Base-by-base conservation (phyloP, 2,888 invertebrate species). In the Lymantria monacha region DNA sequence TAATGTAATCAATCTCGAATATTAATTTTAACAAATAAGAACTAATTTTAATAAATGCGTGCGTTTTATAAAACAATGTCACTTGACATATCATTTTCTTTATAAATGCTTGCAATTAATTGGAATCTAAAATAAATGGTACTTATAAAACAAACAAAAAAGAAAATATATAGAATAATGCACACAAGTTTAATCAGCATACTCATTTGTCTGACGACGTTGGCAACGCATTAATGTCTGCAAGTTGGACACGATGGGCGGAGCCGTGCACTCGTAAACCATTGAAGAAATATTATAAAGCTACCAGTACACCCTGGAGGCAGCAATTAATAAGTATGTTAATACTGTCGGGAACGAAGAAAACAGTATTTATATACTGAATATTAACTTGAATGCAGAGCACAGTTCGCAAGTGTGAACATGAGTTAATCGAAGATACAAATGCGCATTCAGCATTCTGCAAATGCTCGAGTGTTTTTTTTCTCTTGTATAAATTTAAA, bases 321-420 rank as follows among this genome's bases (percentile, higher is more conserved):
- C 85, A 76, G 69, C 79, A 80, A 85, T 87, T 87, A 87, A 87
- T 88, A 86, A 85, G 83, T 83, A 84, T 85, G 85, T 86, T 87
- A 87, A 86, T 88, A 81, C 61, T 66, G 59, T 59, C 59, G 60
- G 58, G 70, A 70, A 68, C 64, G 69, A 70, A 64, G 67, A 71
- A 67, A 67, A 59, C 58, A 67, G 68, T 67, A 67, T 67, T 67
- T 68, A 69, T 63, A 64, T 64, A 63, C 62, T 64, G 58, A 59
- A 71, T 64, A 62, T 63, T 63, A 74, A 63, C 60, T 57, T 63
- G 65, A 63, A 66, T 55, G 63, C 52, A 56, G 61, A 57, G 66
- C 61, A 62, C 56, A 57, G 58, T 67, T 61, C 59, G 67, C 69
- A 59, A 74, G 77, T 77, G 77, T 72, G 73, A 76, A 76, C 72